Conservation (phyloP, 2,113 vertebrate species). For the Actenoides lindsayi region DNA sequence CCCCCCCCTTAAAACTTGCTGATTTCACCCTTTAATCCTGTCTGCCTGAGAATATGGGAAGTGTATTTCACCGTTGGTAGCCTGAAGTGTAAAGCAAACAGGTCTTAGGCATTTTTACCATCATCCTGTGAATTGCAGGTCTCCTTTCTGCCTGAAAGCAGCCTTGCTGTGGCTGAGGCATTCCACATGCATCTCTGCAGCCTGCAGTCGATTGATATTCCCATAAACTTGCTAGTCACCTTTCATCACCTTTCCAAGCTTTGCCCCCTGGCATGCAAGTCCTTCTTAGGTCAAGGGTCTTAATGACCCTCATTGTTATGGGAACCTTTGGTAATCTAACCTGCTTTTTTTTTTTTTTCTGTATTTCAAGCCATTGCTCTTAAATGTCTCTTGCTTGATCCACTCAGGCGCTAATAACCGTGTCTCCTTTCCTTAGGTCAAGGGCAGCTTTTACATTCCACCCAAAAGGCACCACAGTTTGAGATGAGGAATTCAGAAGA, state of each 20-base stretch:
- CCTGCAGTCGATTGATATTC: slow-evolving; percentile 4
- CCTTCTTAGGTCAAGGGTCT: slow-evolving; percentile 17
- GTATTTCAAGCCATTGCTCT: slow-evolving; percentile 31
- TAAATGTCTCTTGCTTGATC: slow-evolving; percentile 6
- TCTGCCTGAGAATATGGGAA: background rate
- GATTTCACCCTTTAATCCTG: background rate
- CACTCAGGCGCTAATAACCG: slow-evolving; percentile 27
- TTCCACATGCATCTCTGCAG: background rate
- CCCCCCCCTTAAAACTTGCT: background rate
- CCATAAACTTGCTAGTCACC: slow-evolving; percentile 45
- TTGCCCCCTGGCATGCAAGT: slow-evolving; percentile 1
- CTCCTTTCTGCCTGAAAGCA: background rate
- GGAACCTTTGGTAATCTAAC: slow-evolving; percentile 60
- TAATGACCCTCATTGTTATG: slow-evolving; percentile 53
- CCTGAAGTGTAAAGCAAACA: background rate
- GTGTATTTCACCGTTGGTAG: background rate
- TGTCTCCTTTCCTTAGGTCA: slow-evolving; percentile 80
- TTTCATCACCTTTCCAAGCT: slow-evolving; percentile 44
- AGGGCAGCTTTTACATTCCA: slow-evolving; percentile 87
- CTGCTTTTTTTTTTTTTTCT: slow-evolving; percentile 42
- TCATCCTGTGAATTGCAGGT: slow-evolving; percentile 2
- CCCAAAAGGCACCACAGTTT: slow-evolving; percentile 79
- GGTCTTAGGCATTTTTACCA: slow-evolving; percentile 29
- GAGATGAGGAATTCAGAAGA: slow-evolving; percentile 98
- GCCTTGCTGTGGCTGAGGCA: slow-evolving; percentile 16